Base-by-base conservation (phyloP, 2,797 vertebrate genomes). In the Etheostoma perlongum region DNA sequence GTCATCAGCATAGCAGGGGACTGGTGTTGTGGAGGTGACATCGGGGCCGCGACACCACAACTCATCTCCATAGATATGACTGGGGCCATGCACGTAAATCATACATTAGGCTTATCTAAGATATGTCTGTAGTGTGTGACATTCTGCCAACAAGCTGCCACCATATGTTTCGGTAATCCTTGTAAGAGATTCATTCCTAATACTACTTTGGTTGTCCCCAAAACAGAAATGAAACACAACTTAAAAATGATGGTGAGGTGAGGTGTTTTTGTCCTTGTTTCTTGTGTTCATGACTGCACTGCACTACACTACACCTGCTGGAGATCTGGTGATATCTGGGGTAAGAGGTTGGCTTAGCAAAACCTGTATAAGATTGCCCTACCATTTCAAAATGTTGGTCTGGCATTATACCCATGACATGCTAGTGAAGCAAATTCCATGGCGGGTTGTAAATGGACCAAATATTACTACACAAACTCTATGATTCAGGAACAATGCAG, bases 31-130 rank as follows among this genome's bases (percentile, higher is more conserved):
- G 51, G 86, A 87, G 91, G 87, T 91, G 89, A 93, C 86, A 87
- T 77, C 72, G 79, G 79, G 93, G 74, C 81, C 75, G 61, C 59
- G 74, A 86, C 87, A 82, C 81, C 82, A 69, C 74, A 49, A 66
- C 90, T 93, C 90, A 95, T 95, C 93, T 95, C 89, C 92, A 94
- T 91, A 94, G 93, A 94, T 94, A 95, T 79, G 87, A 79, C 76
- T 30, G 87, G 88, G 83, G 90, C 89, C 90, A 75, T 65, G 83
- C 62, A 81, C 76, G 71, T 82, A 81, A 79, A 87, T 86, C 87
- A 84, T 78, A 83, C 79, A 85, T 84, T 83, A 82, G 89, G 77
- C 88, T 93, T 92, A 93, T 93, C 91, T 89, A 15, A 49, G 58
- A 77, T 60, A 69, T 36, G 83, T 89, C 90, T 92, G 74, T 40